These are phyloP conservation scores for Acridotheres tristis DNA, from an alignment of 2,797 vertebrate species.

Conservation along the genomic window DNA sequence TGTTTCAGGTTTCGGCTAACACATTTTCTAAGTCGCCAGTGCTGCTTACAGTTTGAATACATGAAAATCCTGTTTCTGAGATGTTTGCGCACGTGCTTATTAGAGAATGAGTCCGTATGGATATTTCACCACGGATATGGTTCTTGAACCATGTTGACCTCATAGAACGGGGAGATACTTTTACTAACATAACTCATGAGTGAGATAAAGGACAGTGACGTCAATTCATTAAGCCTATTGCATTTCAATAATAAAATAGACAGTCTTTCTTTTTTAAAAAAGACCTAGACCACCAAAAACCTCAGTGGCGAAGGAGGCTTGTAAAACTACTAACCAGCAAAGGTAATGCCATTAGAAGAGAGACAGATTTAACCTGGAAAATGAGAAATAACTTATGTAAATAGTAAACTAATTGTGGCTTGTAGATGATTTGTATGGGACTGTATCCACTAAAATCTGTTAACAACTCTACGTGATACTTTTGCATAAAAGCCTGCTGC, in stretches of 20 bases:
- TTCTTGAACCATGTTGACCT: slow-evolving; percentile 85
- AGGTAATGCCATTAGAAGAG: slow-evolving; percentile 78
- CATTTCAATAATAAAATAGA: slow-evolving; percentile 82
- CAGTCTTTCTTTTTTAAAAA: slow-evolving; percentile 7
- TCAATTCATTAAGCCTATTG: slow-evolving; percentile 88
- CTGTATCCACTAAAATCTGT: slow-evolving; percentile 87
- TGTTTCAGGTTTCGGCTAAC: slow-evolving; percentile 98
- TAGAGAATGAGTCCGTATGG: slow-evolving; percentile 89
- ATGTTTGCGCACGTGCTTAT: slow-evolving; percentile 94
- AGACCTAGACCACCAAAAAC: slow-evolving; percentile 67
- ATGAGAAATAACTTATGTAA: slow-evolving; percentile 86
- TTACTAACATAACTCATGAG: slow-evolving; percentile 91
- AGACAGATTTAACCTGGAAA: slow-evolving; percentile 80
- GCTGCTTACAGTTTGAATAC: slow-evolving; percentile 97
- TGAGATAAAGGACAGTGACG: slow-evolving; percentile 82
- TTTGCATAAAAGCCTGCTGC: slow-evolving; percentile 91
- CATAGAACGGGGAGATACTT: slow-evolving; percentile 83
- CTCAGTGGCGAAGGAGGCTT: slow-evolving; percentile 83
- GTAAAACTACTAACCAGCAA: slow-evolving; percentile 92
- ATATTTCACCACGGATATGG: slow-evolving; percentile 88
- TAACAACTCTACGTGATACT: slow-evolving; percentile 88
- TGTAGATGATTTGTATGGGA: slow-evolving; percentile 92
- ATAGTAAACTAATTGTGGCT: slow-evolving; percentile 96
- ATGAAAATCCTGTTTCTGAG: slow-evolving; percentile 96
- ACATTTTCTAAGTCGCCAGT: slow-evolving; percentile 91